Evolutionary conservation across 2,888 invertebrate genomes (phyloP), one percentile per base, ranked within the genome.

Genomic region (Leptothorax acervorum): DNA sequence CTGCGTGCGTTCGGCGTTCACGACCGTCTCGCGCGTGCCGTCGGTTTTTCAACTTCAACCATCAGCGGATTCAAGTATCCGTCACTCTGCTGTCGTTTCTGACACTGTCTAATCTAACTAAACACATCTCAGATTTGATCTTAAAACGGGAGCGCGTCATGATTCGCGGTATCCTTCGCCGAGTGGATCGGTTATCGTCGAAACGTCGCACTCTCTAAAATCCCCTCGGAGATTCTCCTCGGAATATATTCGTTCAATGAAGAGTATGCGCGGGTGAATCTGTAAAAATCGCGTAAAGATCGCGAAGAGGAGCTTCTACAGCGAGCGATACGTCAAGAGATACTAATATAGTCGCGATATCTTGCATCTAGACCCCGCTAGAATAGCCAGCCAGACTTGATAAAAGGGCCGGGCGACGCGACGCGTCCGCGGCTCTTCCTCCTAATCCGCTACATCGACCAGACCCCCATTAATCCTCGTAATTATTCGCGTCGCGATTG

Each of bases 401-500:
- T 23, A 28, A 53, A 66, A 55, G n/a, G 35, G n/a, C 42, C 31
- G n/a, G 35, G n/a, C 42, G 45, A 28, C 8, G n/a, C 42, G 45
- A 28, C 8, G 42, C 31, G 15, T n/a, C 60, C 66, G 68, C 53
- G 55, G 6, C 57, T 57, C n/a, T 78, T 57, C 78, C 45, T 45
- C 28, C 55, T 68, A 68, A 78, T 78, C 55, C 45, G 23, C 55
- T n/a, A 45, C 55, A 79, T 70, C 79, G 51, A 39, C 73, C 42
- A 57, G 71, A 60, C 79, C 35, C 35, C 28, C 79, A 62, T 71
- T 45, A 62, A 79, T 71, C 60, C 73, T 60, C 51, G 48, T 62
- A 73, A 81, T 81, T 81, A 81, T 71, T 60, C 71, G 79, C 71
- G 79, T 73, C 60, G 73, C 79, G 23, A 81, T 81, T 81, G 79